Evolutionary conservation across 2,797 vertebrate species (phyloP).

Genomic region (Balearica regulorum): DNA sequence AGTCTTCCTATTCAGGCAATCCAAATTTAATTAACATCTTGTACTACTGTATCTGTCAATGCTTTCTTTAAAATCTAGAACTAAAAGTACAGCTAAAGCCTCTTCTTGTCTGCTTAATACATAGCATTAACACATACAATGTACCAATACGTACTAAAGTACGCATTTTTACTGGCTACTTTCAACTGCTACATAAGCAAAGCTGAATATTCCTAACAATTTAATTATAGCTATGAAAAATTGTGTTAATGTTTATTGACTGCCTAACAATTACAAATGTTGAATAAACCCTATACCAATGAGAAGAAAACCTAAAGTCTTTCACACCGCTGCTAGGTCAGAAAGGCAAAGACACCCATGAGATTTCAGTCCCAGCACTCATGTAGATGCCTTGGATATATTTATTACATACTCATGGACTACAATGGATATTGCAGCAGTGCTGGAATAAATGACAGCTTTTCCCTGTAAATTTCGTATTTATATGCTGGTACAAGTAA

Average conservation of each 20-base stretch:
- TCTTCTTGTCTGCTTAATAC: background rate
- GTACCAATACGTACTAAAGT: background rate
- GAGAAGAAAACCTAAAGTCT: background rate
- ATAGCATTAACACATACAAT: background rate
- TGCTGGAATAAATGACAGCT: background rate
- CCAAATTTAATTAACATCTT: constrained; percentile 12
- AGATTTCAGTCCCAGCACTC: background rate
- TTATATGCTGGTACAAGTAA: background rate
- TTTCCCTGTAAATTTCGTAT: background rate
- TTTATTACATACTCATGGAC: background rate
- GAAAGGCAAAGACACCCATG: background rate
- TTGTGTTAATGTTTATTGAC: background rate
- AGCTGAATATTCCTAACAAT: background rate
- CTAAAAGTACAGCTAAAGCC: background rate
- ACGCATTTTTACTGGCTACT: background rate
- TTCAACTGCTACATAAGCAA: background rate
- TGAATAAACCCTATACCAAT: background rate
- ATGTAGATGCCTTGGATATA: background rate
- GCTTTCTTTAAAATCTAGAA: background rate
- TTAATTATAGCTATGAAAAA: background rate
- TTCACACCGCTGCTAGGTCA: background rate
- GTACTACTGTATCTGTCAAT: background rate
- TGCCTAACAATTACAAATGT: background rate
- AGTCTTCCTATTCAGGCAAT: background rate
- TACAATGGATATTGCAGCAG: background rate